Conservation (phyloP, 1,140 invertebrate genomes). For the Monomorium pharaonis region DNA sequence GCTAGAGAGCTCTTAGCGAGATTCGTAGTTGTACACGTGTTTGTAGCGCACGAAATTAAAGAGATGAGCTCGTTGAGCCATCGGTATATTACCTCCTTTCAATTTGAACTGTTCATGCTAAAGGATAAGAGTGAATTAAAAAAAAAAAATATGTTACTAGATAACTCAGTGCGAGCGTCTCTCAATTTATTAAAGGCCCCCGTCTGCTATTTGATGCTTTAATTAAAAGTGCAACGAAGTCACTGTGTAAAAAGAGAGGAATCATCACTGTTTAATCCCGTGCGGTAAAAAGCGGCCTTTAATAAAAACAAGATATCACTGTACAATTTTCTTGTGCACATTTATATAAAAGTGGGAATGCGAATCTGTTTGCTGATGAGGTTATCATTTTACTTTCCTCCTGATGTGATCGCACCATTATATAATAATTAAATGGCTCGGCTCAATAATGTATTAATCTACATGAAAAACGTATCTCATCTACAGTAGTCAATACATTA, state of each 20-base stretch:
- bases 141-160: not conserved
- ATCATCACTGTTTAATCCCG: not conserved
- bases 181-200: constrained; percentile 27
- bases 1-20: constrained; percentile 16
- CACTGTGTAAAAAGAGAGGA: not conserved
- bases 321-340: not conserved
- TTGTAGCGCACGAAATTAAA: not conserved
- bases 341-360: constrained; percentile 5
- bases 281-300: not conserved
- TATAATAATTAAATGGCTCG: constrained; percentile 13
- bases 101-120: not conserved
- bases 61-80: not conserved
- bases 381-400: constrained; percentile 4
- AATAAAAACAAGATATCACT: constrained; percentile 1
- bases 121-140: not conserved
- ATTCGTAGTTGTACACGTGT: constrained; percentile 23
- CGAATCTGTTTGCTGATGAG: not conserved
- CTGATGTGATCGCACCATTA: not conserved
- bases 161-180: not conserved
- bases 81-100: not conserved
- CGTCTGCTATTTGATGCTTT: constrained; percentile 9
- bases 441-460: constrained; percentile 12
- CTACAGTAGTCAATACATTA: constrained; percentile 9
- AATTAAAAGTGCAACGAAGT: constrained; percentile 32
- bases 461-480: not conserved